Evolutionary conservation across 1,140 invertebrate genomes (phyloP).

Genomic region (Drosophila bocki): DNA sequence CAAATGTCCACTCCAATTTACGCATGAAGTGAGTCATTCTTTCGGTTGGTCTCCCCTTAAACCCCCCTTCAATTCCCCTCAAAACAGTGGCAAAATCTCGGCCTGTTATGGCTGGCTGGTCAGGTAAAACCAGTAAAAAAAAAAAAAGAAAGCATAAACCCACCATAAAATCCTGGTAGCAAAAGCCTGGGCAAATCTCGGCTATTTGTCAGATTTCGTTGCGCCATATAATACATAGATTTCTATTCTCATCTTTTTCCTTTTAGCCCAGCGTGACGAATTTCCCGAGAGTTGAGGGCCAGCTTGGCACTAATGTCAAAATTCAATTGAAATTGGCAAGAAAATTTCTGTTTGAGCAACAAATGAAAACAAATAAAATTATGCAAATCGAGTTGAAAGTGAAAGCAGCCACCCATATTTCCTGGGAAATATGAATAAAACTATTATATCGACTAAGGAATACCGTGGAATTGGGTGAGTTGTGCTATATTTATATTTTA

Average conservation of each 20-base stretch:
- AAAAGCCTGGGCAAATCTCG: slow-evolving; percentile 60
- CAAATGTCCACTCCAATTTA: slow-evolving; percentile 55
- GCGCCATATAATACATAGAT: slow-evolving; percentile 19
- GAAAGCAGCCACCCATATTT: slow-evolving; percentile 35
- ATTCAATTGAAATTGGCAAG: slow-evolving; percentile 72
- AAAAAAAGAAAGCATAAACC: slow-evolving; percentile 4
- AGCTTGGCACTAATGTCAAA: slow-evolving; percentile 70
- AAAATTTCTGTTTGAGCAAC: slow-evolving; percentile 28
- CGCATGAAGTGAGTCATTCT: slow-evolving; percentile 58
- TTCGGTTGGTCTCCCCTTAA: not conserved
- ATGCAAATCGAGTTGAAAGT: slow-evolving; percentile 62
- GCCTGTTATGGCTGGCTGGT: slow-evolving; percentile 40
- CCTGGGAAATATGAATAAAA: too few relatives aligned
- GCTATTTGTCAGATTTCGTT: slow-evolving; percentile 64
- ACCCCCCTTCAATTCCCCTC: not conserved
- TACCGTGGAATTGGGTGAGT: not conserved
- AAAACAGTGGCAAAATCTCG: slow-evolving; percentile 15
- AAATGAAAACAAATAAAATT: slow-evolving; percentile 78
- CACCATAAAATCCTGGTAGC: slow-evolving; percentile 10
- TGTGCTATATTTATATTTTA: too few relatives aligned
- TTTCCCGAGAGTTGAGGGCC: slow-evolving; percentile 7
- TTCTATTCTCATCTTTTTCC: slow-evolving; percentile 9
- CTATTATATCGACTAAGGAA: not conserved
- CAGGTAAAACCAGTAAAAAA: slow-evolving; percentile 52
- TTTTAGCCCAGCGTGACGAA: slow-evolving; percentile 53